Conservation (phyloP, 2,888 invertebrate genomes). For the Hydroisotoma schaefferi region DNA sequence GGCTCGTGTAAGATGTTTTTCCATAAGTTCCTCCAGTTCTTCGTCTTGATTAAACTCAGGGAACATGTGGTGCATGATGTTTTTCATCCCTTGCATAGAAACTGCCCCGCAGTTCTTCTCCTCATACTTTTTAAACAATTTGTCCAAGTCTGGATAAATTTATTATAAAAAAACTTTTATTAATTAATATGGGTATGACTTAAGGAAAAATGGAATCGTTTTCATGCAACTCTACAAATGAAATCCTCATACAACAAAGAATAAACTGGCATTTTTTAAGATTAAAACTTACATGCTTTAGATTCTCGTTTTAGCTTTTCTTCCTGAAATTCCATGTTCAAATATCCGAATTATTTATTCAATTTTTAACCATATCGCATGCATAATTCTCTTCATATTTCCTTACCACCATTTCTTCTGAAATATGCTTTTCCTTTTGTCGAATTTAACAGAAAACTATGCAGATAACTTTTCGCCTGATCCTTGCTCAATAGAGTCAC, state of each 20-base stretch:
- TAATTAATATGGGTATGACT: neutral
- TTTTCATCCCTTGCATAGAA: conserved; percentile 24
- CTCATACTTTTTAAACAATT: conserved; percentile 36
- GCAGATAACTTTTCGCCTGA: too few relatives aligned
- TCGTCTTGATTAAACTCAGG: conserved; percentile 29
- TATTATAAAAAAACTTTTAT: neutral
- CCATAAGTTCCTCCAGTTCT: conserved; percentile 34
- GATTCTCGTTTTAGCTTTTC: conserved; percentile 39
- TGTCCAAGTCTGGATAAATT: conserved; percentile 31
- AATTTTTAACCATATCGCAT: too few relatives aligned
- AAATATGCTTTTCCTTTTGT: too few relatives aligned
- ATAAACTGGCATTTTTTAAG: too few relatives aligned
- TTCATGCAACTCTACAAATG: neutral
- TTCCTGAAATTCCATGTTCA: conserved; percentile 27
- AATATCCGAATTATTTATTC: too few relatives aligned
- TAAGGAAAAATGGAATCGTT: neutral
- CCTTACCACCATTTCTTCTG: too few relatives aligned
- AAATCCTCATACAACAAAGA: neutral
- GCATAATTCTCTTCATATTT: too few relatives aligned
- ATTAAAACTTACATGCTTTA: conserved; percentile 32
- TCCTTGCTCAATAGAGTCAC: too few relatives aligned
- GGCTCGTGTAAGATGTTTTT: conserved; percentile 12
- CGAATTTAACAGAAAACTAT: too few relatives aligned
- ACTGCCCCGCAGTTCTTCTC: conserved; percentile 26
- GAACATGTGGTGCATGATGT: conserved; percentile 29